Base-by-base conservation (phyloP, 2,888 invertebrate genomes). In the Drosophila stalkeri region DNA sequence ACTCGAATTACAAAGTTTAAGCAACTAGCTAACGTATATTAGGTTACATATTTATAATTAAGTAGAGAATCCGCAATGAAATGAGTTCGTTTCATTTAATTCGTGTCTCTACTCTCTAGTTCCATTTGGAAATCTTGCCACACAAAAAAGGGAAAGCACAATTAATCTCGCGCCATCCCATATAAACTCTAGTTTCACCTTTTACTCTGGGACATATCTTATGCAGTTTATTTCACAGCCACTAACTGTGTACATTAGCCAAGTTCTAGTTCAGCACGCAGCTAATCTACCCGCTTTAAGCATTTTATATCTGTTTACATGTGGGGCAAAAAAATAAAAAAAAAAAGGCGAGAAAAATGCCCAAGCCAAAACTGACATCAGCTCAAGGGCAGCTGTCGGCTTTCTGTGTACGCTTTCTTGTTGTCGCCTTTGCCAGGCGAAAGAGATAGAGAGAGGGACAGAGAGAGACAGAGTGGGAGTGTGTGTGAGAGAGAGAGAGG, bases 231-330 rank as follows among this genome's bases (percentile, higher is more conserved):
- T 54, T 68, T 31, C 33, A 20, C 49, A 18, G 31, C 55, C 75
- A 44, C 23, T 51, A 55, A 27, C 20, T 37, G 23, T 41, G 57
- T 57, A 31, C 47, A 62, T 64, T 47, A 54, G 56, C 37, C 57
- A 57, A 71, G 52, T 76, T 55, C 35, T 33, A 56, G 51, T 37
- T 33, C 16, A 63, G 47, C 68, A 62, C 47, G 68, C 47, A 66
- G 73, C 82, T 88, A 83, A 83, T 87, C 80, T 74, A 82, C 86
- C 82, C 83, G 74, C 70, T 82, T 80, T 31, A 63, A 64, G 66
- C 72, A 64, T 62, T 79, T 80, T 85, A 82, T 78, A 67, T 63
- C 44, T 37, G 37, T 16, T 6, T 7, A 1, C 4, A 5, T 37
- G 37, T 5, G 37, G 5, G 63, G 31, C 14, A 12, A 37, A 7